Base-by-base conservation (phyloP, 2,888 invertebrate species). In the Eudemis profundana region DNA sequence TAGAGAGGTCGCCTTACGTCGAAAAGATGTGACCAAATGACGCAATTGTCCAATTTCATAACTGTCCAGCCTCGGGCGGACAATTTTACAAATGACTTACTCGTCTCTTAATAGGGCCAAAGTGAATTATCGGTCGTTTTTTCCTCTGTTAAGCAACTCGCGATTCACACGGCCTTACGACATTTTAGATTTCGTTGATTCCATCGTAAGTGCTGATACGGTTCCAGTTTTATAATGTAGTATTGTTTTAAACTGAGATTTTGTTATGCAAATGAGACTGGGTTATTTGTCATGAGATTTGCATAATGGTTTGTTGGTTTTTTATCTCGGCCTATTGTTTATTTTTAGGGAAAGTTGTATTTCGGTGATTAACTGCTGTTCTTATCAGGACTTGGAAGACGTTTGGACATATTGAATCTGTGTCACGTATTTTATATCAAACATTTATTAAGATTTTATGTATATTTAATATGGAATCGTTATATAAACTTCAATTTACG, bases 111-210 rank as follows among this genome's bases (percentile, higher is more conserved):
- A 84, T 86, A 79, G 78, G 78, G 79, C 77, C 78, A 76, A 76
- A 84, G 84, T 84, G 85, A 87, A 81, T 81, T 88, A 87, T 87
- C 77, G 81, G 79, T 74, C 75, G 65, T 82, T 82, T 85, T 83
- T 84, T 83, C 77, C 72, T 62, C 68, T 73, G 29, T 56, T 73
- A 70, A 69, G 83, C 85, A 87, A 89, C 75, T 70, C 47, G 68
- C 71, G 78, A 80, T 89, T 90, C 90, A 82, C 90, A 90, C 90
- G 89, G 84, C 79, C 84, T 82, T 82, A 46, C 88, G 88, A 90
- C 89, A 89, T 77, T 78, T 75, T 72, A 80, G 79, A 83, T 86
- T 87, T 85, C 79, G 82, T 84, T 72, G 84, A 87, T 83, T 78
- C 81, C 77, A 77, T 72, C 77, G 69, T 74, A 75, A 77, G 73